Evolutionary conservation across 1,140 invertebrate species (phyloP).

Genomic region (Camponotus vicinus): DNA sequence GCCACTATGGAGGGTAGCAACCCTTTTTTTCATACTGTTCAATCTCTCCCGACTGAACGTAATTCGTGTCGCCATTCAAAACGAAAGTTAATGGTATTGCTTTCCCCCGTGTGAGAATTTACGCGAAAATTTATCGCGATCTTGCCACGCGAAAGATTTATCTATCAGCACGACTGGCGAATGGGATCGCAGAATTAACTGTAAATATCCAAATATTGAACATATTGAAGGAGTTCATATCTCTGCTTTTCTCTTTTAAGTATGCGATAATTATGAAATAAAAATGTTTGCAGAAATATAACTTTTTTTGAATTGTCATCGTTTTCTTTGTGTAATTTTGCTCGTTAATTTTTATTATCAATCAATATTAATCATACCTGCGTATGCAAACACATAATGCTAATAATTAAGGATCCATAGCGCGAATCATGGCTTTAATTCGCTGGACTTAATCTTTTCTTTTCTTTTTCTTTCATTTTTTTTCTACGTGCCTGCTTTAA

Average conservation of each 20-base stretch:
- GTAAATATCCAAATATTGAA: constrained; percentile 23
- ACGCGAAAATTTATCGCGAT: constrained; percentile 60
- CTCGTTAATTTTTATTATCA: constrained; percentile 68
- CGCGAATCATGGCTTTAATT: too few species aligned
- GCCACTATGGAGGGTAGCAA: constrained; percentile 64
- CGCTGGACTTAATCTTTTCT: neutral
- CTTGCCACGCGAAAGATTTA: constrained; percentile 54
- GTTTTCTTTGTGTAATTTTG: constrained; percentile 67
- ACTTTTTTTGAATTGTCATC: constrained; percentile 67
- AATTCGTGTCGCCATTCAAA: constrained; percentile 72
- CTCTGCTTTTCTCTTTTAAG: neutral
- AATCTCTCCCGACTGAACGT: constrained; percentile 63
- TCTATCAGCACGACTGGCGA: constrained; percentile 1
- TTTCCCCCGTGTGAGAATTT: constrained; percentile 38
- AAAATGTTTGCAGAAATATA: neutral
- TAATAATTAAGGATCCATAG: too few species aligned
- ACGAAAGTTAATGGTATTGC: constrained; percentile 70
- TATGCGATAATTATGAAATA: neutral
- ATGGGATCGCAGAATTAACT: constrained; percentile 40
- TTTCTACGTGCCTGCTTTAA: neutral
- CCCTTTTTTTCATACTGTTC: constrained; percentile 70
- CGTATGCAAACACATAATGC: too few species aligned
- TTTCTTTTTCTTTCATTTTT: neutral
- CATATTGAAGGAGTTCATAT: neutral
- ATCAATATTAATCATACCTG: too few species aligned